phyloP scores from a whole-genome alignment of 2,888 invertebrate genomes.

The Agriopis aurantiaria region DNA sequence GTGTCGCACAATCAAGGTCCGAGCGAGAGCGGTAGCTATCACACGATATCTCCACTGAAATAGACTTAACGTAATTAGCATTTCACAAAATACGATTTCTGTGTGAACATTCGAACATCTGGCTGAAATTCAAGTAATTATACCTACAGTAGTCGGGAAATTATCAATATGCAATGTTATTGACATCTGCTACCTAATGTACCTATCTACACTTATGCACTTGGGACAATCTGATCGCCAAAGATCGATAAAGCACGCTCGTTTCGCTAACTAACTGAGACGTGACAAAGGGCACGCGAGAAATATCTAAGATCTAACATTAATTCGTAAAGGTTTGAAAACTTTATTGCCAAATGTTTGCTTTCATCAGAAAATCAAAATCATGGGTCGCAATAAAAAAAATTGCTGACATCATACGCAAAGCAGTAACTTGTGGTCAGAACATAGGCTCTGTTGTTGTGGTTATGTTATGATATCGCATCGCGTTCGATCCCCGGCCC shows the following conservation, averaged over 20 bases:
- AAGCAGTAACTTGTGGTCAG: background rate
- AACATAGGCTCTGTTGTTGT: background rate
- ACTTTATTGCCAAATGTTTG: background rate
- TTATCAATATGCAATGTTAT: background rate
- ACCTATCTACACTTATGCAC: background rate
- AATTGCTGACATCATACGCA: background rate
- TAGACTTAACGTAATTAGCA: slow-evolving; percentile 38
- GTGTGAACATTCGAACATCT: slow-evolving; percentile 3
- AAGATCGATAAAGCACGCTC: slow-evolving; percentile 22
- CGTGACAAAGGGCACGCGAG: slow-evolving; percentile 23
- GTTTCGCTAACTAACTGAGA: background rate
- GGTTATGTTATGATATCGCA: background rate
- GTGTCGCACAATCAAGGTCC: slow-evolving; percentile 64
- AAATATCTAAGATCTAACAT: slow-evolving; percentile 6
- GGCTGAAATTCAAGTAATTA: background rate
- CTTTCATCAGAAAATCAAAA: background rate
- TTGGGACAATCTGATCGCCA: background rate
- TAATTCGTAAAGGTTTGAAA: background rate
- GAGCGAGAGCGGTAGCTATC: slow-evolving; percentile 53
- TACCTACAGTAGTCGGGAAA: background rate
- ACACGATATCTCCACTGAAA: slow-evolving; percentile 47
- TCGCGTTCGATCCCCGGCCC: no score
- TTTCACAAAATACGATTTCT: slow-evolving; percentile 10
- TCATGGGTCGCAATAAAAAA: background rate
- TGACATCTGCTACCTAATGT: background rate